Evolutionary conservation across 2,113 vertebrate genomes (phyloP).

Genomic region (Apaloderma vittatum): DNA sequence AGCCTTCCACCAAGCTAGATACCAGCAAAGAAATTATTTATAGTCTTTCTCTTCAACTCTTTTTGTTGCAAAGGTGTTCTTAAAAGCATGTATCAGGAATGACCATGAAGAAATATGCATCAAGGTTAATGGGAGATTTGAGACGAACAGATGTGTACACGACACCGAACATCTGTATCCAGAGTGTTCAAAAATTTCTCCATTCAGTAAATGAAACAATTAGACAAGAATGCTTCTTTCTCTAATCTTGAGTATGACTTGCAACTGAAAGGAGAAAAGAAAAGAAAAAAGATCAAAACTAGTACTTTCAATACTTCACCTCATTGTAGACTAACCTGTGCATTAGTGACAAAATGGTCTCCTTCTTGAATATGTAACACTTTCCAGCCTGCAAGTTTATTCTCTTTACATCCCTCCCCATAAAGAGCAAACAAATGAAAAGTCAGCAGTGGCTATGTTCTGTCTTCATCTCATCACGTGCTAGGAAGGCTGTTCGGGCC

Average conservation of each 20-base stretch:
- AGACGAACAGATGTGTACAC: not conserved
- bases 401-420: not conserved
- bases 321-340: not conserved
- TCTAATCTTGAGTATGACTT: not conserved
- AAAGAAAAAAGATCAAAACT: rapidly evolving
- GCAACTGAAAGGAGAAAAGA: not conserved
- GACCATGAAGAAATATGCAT: not conserved
- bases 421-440: not conserved
- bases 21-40: not conserved
- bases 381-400: not conserved
- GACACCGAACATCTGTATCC: not conserved
- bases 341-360: not conserved
- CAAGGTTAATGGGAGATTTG: not conserved
- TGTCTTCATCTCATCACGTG: not conserved
- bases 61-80: not conserved
- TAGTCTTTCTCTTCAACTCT: not conserved
- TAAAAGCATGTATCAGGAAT: not conserved
- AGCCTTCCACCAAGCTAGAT: not conserved
- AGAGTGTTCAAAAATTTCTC: not conserved
- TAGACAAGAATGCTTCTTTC: not conserved
- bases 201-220: not conserved
- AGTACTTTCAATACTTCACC: not conserved
- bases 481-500: not conserved
- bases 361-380: not conserved
- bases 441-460: rapidly evolving